Conservation (phyloP, 2,797 vertebrate genomes). For the Brachyrhaphis roseni region DNA sequence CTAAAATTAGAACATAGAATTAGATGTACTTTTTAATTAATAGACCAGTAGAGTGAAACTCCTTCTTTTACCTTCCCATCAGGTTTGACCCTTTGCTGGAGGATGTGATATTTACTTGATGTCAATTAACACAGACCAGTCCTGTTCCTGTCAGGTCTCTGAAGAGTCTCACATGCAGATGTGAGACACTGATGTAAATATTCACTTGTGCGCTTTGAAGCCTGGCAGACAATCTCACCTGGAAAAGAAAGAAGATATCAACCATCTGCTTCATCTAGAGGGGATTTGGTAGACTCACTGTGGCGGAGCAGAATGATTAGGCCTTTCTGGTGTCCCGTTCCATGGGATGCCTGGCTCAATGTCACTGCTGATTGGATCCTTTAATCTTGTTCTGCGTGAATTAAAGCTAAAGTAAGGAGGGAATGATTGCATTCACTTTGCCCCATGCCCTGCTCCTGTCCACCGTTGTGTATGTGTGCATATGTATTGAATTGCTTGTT, state of each 20-base stretch:
- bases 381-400: constrained; percentile 75
- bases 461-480: not conserved
- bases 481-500: constrained; percentile 17
- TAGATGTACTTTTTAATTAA: not conserved
- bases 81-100: constrained; percentile 2
- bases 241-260: constrained; percentile 67
- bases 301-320: constrained; percentile 66
- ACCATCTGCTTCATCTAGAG: constrained; percentile 74
- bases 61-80: not conserved
- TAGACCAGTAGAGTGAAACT: not conserved
- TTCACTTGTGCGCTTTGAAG: constrained; percentile 37
- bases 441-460: constrained; percentile 26
- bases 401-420: constrained; percentile 68
- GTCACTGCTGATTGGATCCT: constrained; percentile 78
- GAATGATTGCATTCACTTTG: constrained; percentile 50
- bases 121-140: not conserved
- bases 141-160: constrained; percentile 8
- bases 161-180: constrained; percentile 30
- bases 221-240: constrained; percentile 66
- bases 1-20: not conserved
- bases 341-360: constrained; percentile 68
- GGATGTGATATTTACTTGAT: not conserved
- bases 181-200: too few relatives aligned
- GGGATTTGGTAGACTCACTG: constrained; percentile 67
- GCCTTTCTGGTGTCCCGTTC: constrained; percentile 66